phyloP scores from a whole-genome alignment of 2,888 invertebrate genomes.

The Palloptera scutellata region DNA sequence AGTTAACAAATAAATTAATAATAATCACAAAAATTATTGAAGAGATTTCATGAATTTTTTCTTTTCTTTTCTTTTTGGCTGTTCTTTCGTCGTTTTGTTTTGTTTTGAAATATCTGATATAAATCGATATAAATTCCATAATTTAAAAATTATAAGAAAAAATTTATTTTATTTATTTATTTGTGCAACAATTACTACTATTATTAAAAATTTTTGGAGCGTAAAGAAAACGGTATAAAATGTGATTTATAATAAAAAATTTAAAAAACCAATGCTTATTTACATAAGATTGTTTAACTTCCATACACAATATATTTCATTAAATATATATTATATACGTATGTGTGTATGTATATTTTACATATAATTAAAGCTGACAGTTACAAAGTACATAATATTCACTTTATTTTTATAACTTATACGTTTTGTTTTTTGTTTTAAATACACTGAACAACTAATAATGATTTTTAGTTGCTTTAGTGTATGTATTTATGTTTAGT shows the following conservation, averaged over 20 bases:
- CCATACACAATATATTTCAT: no score
- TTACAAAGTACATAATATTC: neutral
- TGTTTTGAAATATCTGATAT: neutral
- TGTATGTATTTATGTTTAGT: neutral
- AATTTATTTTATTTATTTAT: neutral
- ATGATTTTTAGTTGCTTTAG: constrained; percentile 7
- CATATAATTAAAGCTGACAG: neutral
- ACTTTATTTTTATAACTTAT: constrained; percentile 21
- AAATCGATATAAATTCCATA: no score
- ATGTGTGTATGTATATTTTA: neutral
- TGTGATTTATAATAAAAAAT: constrained; percentile 16
- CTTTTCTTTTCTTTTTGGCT: constrained; percentile 2
- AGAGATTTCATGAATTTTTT: constrained; percentile 44
- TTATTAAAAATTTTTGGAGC: constrained; percentile 7
- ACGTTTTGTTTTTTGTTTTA: constrained; percentile 25
- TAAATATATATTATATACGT: neutral
- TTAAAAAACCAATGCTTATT: no score
- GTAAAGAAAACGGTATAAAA: constrained; percentile 14
- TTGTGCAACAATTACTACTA: neutral
- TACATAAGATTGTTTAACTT: no score
- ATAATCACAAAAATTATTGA: constrained; percentile 35
- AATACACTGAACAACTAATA: constrained; percentile 21
- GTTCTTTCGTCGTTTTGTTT: neutral
- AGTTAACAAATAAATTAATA: neutral
- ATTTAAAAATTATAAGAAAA: no score